Evolutionary conservation across 2,797 vertebrate genomes (phyloP).

Genomic region (Carduelis carduelis): DNA sequence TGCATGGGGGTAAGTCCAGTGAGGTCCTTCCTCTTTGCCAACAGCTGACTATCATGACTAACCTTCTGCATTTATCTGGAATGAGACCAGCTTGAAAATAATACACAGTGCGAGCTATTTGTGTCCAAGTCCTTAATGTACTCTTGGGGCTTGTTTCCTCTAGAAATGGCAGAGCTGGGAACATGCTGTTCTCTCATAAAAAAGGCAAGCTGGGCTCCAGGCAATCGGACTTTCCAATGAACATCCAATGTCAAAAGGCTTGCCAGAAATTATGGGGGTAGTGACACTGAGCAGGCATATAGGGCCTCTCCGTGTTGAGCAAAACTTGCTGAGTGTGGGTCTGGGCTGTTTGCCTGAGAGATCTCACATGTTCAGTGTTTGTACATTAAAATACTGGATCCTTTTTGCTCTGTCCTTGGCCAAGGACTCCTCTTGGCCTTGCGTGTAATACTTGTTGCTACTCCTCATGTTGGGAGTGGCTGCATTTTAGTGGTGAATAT

Average conservation of each 20-base stretch:
- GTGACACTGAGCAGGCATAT: neutral
- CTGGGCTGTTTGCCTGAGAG: neutral
- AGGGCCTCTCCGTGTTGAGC: neutral
- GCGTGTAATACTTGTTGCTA: neutral
- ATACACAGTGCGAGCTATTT: constrained; percentile 16
- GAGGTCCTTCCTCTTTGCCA: constrained; percentile 14
- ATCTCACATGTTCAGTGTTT: fast-evolving
- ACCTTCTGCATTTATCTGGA: neutral
- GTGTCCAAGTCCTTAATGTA: constrained; percentile 13
- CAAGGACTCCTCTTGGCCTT: neutral
- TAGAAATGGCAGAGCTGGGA: neutral
- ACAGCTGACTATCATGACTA: neutral
- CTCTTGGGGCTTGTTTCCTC: constrained; percentile 44
- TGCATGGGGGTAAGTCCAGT: neutral
- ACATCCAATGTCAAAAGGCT: neutral
- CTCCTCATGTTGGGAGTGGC: neutral
- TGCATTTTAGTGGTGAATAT: neutral
- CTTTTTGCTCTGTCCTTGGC: neutral
- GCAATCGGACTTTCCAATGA: neutral
- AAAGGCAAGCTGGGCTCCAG: neutral
- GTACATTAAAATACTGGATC: neutral
- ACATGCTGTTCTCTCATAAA: neutral
- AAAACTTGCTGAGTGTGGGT: neutral
- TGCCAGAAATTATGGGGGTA: neutral
- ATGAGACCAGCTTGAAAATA: constrained; percentile 41